Base-by-base conservation (phyloP, 2,888 invertebrate genomes). In the Teleogryllus oceanicus region DNA sequence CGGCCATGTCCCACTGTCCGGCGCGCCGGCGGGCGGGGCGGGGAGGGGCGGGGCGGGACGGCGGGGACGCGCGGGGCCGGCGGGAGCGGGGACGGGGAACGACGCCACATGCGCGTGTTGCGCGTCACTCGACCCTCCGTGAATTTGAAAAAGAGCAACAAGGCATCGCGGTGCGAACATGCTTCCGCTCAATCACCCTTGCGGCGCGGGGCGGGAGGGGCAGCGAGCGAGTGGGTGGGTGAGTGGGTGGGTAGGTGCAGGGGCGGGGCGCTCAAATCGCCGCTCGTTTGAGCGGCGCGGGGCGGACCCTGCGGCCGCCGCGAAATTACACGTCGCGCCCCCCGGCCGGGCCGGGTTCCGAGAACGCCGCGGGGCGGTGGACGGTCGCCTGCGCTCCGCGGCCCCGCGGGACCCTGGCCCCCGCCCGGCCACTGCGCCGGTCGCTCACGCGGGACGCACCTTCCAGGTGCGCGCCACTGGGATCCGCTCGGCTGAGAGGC, bases 91-190 rank as follows among this genome's bases (percentile, higher is more conserved):
- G 37, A 4, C 37, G 37, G 37, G 37, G 37, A 37, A 37, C 37
- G 37, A 37, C 62, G 62, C 62, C 62, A 62, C 62, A 62, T 62
- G 62, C 62, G 62, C 62, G 62, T 62, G 62, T 62, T 18, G 62
- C 62, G 62, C 62, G 62, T 62, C 62, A 62, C 62, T 62, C 62
- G 62, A 62, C 62, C 62, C 13, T 62, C 62, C 62, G 5, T 18
- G 62, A 18, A 62, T 62, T 62, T 62, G 62, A 62, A 62, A 62
- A 62, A 62, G 62, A 62, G 62, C 13, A 62, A 62, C 62, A 62
- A 62, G 62, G 62, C 62, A 62, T 18, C 62, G 62, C 62, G 18
- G 62, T 13, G 62, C 62, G 62, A 62, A 62, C 62, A 62, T 8
- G 62, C 62, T 62, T 18, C 62, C 62, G 62, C 62, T 62, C 62